Evolutionary conservation across 1,140 invertebrate species (phyloP).

Genomic region (Bombus pascuorum): DNA sequence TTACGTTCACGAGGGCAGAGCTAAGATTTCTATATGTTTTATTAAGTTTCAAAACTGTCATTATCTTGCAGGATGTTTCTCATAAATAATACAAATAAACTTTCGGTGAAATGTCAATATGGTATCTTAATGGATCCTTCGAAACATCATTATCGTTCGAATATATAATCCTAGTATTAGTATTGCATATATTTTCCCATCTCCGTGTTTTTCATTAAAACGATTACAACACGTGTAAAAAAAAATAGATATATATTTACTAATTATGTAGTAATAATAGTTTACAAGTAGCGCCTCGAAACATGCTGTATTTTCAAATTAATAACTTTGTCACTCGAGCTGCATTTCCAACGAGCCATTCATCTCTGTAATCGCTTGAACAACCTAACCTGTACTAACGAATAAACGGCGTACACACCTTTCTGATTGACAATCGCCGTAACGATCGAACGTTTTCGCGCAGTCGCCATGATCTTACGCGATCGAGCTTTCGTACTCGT

Average conservation of each 20-base stretch:
- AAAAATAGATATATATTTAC: no score
- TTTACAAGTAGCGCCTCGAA: not conserved
- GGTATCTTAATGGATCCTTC: not conserved
- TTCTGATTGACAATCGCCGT: not conserved
- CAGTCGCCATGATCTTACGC: not conserved
- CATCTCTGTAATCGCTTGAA: not conserved
- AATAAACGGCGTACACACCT: not conserved
- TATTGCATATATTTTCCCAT: no score
- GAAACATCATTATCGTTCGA: not conserved
- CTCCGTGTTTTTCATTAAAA: no score
- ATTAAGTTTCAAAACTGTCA: constrained; percentile 17
- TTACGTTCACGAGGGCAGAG: not conserved
- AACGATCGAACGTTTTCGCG: no score
- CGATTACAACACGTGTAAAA: no score
- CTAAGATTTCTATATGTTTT: not conserved
- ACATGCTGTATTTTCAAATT: not conserved
- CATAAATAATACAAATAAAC: not conserved
- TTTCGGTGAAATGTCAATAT: not conserved
- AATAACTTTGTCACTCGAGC: not conserved
- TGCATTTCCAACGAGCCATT: not conserved
- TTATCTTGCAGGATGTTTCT: not conserved
- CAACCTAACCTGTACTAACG: not conserved
- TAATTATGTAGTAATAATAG: no score
- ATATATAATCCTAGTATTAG: no score
- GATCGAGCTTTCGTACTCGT: not conserved